phyloP scores from a whole-genome alignment of 2,888 invertebrate species.

The Chydorus sphaericus region DNA sequence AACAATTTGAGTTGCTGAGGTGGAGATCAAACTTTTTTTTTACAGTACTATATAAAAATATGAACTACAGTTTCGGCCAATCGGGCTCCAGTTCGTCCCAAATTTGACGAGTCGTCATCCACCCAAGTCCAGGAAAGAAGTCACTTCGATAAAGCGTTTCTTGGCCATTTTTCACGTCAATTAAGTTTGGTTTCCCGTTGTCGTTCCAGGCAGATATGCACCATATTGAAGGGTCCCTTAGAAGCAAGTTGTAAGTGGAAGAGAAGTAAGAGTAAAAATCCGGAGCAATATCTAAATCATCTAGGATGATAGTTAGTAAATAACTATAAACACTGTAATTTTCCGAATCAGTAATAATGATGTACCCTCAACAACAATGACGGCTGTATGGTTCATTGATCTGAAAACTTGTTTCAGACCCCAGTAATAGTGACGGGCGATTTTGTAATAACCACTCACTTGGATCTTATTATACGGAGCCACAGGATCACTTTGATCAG shows the following conservation, averaged over 20 bases:
- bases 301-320: conserved; percentile 40
- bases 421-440: conserved; percentile 92
- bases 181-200: conserved; percentile 80
- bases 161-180: conserved; percentile 48
- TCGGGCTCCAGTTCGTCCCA: conserved; percentile 75
- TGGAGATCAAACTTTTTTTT: too few species aligned
- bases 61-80: conserved; percentile 82
- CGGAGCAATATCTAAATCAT: conserved; percentile 89
- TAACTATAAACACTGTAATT: background rate
- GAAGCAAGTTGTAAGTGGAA: conserved; percentile 75
- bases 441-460: conserved; percentile 91
- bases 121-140: conserved; percentile 96
- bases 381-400: conserved; percentile 59
- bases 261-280: conserved; percentile 97
- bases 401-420: conserved; percentile 82
- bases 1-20: too few species aligned
- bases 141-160: conserved; percentile 85
- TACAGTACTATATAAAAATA: conserved; percentile 1
- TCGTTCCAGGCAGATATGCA: conserved; percentile 99
- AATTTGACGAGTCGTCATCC: conserved; percentile 73
- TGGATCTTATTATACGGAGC: conserved; percentile 69
- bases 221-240: conserved; percentile 75
- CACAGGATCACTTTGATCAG: conserved; percentile 69
- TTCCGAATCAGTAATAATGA: background rate
- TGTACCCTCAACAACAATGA: conserved; percentile 87